These are phyloP conservation scores for Aphelinus atriplicis DNA, from an alignment of 1,140 invertebrate species.

Conservation along the genomic window DNA sequence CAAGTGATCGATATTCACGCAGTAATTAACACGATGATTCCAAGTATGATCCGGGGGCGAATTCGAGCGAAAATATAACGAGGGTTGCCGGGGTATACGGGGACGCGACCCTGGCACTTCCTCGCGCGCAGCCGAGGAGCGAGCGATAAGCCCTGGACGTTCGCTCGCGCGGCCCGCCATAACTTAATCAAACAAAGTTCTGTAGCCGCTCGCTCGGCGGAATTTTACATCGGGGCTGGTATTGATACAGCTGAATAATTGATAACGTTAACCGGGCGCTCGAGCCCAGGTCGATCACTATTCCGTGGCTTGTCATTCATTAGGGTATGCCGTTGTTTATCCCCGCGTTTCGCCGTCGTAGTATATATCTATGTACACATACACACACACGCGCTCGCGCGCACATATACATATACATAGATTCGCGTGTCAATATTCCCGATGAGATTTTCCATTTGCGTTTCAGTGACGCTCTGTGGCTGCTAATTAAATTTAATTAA, in stretches of 20 bases:
- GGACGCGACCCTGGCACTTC: too few species aligned
- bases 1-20: too few species aligned
- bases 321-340: background rate
- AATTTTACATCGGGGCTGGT: background rate
- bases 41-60: too few species aligned
- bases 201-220: background rate
- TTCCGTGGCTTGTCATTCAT: background rate
- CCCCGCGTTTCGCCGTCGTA: background rate
- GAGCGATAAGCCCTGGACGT: slow-evolving; percentile 8
- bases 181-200: slow-evolving; percentile 24
- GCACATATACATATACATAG: background rate
- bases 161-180: background rate
- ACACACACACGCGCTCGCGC: background rate
- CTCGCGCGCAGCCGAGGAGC: too few species aligned
- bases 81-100: too few species aligned
- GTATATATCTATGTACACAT: background rate
- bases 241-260: slow-evolving; percentile 26
- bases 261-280: slow-evolving; percentile 13
- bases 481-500: slow-evolving; percentile 23
- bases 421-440: background rate
- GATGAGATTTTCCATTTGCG: background rate
- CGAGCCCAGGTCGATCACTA: background rate
- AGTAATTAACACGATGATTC: too few species aligned
- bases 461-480: background rate
- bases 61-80: too few species aligned